Evolutionary conservation across 1,140 invertebrate species (phyloP).

Genomic region (Drosophila cardini): DNA sequence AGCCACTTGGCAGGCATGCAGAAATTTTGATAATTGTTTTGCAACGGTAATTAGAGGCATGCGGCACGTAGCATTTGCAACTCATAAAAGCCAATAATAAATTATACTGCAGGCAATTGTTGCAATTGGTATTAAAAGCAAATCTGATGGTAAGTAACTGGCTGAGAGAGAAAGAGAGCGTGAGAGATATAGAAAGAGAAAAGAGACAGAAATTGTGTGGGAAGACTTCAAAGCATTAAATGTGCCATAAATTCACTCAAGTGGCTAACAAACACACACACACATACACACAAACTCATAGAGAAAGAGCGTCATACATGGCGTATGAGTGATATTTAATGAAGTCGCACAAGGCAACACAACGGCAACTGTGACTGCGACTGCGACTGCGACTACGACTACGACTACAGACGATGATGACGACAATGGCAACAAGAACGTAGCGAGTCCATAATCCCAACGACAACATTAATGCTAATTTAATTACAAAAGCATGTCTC

Average conservation of each 20-base stretch:
- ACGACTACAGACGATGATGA: conserved; percentile 9
- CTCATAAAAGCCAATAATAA: conserved; percentile 57
- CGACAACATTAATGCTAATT: conserved; percentile 70
- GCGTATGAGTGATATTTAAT: conserved; percentile 70
- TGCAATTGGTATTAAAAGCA: conserved; percentile 59
- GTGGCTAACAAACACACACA: conserved; percentile 24
- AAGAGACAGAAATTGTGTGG: conserved; percentile 29
- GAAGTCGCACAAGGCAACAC: conserved; percentile 43
- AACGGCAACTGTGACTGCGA: conserved; percentile 1
- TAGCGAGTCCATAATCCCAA: conserved; percentile 48
- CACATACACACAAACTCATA: neutral
- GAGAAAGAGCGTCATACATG: conserved; percentile 42
- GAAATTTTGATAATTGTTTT: conserved; percentile 58
- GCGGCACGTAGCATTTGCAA: conserved; percentile 46
- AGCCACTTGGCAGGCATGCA: conserved; percentile 43
- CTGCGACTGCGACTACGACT: neutral
- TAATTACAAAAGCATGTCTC: conserved; percentile 70
- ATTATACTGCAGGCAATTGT: conserved; percentile 27
- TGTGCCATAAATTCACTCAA: conserved; percentile 65
- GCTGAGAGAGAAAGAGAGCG: too few relatives aligned
- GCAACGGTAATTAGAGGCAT: conserved; percentile 60
- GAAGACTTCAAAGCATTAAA: conserved; percentile 45
- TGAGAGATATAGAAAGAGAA: neutral
- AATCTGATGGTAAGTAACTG: conserved; percentile 24
- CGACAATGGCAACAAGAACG: conserved; percentile 9